Base-by-base conservation (phyloP, 2,888 invertebrate genomes). In the Dasysyrphus tricinctus region DNA sequence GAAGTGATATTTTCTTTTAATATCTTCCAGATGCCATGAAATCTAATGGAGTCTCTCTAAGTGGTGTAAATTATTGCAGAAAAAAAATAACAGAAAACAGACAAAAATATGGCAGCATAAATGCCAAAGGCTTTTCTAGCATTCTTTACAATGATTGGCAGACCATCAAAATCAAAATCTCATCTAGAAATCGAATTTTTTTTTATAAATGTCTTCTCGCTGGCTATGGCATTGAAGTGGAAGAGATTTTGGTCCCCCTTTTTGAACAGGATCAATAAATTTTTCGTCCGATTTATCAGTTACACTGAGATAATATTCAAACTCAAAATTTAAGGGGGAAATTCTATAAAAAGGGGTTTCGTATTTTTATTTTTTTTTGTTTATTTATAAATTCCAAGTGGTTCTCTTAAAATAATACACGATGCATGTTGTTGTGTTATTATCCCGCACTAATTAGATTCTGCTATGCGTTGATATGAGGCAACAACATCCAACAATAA, bases 331-430 rank as follows among this genome's bases (percentile, higher is more conserved):
- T n/a, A 57, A 42, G 24, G 42, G 54, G 59, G 76, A 24, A 37
- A 14, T 39, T 61, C 6, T 44, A 42, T 63, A 44, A 39, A 63
- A 65, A 56, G 39, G 51, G 57, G 49, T 19, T 74, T 67, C 6
- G 7, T 16, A 6, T 29, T 44, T 44, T 63, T 24, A 24, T 24
- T 24, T 44, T 85, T 75, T 82, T 86, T 79, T 85, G 75, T 86
- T 86, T 86, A 86, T 86, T 86, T 86, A 78, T 78, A 86, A 75
- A 61, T 73, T 82, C 72, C 86, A 82, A 86, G 86, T 86, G 82
- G 44, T 82, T 78, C 86, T 67, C 19, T 19, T 75, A 79, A 76
- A 42, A 14, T 14, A 42, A 82, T 78, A 86, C 61, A 37, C 78
- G 65, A 47, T 54, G 54, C 32, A 34, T 73, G 72, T 74, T 77